Evolutionary conservation across 2,888 invertebrate genomes (phyloP), one percentile per base, ranked within the genome.

Genomic region (Dione vanillae): DNA sequence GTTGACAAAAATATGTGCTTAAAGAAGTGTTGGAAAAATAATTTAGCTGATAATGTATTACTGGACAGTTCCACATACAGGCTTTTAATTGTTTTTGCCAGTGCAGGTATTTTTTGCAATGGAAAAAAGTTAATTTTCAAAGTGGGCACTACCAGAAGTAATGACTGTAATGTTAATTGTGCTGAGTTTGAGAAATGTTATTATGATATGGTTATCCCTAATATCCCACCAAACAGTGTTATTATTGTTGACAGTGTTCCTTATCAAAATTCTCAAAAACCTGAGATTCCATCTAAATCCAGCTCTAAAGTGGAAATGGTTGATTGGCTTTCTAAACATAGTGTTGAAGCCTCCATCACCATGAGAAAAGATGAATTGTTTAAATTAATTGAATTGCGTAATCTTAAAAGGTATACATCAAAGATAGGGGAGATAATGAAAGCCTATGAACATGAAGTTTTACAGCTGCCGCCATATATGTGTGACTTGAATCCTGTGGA

Each of bases 401-500:
- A 58, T 6, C 58, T 58, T 47, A 45, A 43, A 20, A 65, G 67
- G 47, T 65, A 67, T 69, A 45, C 56, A 12, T 67, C 58, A 20
- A 64, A 59, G 64, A 69, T 70, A 11, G 69, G 70, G 64, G 69
- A 74, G 47, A 47, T 65, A 16, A 59, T 76, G 20, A 62, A 37
- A 61, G 47, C 40, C 12, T 66, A 68, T 19, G 69, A 62, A 14
- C 69, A 72, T 47, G 35, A 43, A 16, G 70, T 75, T 12, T 20
- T 72, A 12, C 66, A 70, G 62, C 20, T 73, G 27, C 70, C 74
- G 9, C 74, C 72, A 5, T 75, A 74, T 65, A 73, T 74, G 70
- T 71, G 72, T 51, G 71, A 76, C 52, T 65, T 75, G 10, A 75
- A 75, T 47, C 73, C 74, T n/a, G 72, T 76, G 56, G 73, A 76